A percentile compares a stretch with the other conserved stretches of the same genome.
Conservation (phyloP, 2,797 vertebrate genomes). For the Prionace glauca region DNA sequence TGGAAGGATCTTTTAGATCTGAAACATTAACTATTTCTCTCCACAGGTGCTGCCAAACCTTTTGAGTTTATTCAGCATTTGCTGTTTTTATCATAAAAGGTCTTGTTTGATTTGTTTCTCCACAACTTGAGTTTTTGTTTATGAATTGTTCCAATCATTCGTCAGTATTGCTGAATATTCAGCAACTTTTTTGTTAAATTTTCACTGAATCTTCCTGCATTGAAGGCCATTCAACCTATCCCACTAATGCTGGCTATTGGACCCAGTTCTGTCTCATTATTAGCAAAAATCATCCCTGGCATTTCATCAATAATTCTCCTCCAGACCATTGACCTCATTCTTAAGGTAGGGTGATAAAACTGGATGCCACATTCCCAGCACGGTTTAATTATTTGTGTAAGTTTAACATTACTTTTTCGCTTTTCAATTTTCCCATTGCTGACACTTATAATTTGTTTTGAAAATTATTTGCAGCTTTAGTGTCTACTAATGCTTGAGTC, state of each 20-base stretch:
- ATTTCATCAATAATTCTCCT: background rate
- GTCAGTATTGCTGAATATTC: background rate
- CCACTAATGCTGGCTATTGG: background rate
- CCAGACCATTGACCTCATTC: background rate
- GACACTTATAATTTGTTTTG: background rate
- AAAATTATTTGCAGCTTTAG: background rate
- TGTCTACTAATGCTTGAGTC: background rate
- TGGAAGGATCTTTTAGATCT: too few relatives aligned
- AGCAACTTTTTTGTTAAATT: background rate
- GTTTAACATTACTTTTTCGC: background rate
- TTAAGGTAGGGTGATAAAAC: background rate
- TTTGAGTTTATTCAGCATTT: too few relatives aligned
- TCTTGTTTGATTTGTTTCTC: background rate
- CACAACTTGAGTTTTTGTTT: background rate
- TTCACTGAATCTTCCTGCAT: background rate
- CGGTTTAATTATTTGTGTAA: background rate
- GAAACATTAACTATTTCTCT: too few relatives aligned
- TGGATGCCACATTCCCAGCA: background rate
- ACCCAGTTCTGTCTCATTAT: background rate
- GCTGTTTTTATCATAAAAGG: too few relatives aligned
- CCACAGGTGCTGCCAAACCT: too few relatives aligned
- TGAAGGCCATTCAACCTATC: background rate
- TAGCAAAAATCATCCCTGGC: background rate
- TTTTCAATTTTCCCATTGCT: background rate
- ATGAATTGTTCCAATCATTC: background rate